These are phyloP conservation scores for Temnothorax longispinosus DNA, from an alignment of 1,140 invertebrate species.

Conservation along the genomic window DNA sequence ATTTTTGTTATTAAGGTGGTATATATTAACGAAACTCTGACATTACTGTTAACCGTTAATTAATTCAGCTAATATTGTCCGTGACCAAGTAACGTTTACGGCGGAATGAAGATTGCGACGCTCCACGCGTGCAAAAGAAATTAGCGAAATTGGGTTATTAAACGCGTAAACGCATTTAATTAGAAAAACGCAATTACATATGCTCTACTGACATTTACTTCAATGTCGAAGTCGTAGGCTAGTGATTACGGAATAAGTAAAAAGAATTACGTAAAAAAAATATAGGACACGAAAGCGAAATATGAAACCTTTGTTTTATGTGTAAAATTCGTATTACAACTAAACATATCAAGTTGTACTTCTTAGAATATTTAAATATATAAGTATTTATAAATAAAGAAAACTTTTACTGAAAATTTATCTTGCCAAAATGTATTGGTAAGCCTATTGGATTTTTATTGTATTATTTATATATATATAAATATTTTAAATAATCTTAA, in stretches of 20 bases:
- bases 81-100: neutral
- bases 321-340: too few species aligned
- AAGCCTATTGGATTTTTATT: neutral
- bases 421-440: neutral
- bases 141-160: neutral
- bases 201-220: constrained; percentile 17
- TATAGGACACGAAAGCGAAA: neutral
- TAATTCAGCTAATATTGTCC: constrained; percentile 51
- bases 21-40: constrained; percentile 17
- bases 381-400: neutral
- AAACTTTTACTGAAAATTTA: neutral
- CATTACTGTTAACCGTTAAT: constrained; percentile 54
- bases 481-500: neutral
- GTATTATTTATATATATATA: neutral
- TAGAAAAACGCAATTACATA: neutral
- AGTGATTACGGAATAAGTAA: neutral
- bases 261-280: neutral
- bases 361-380: neutral
- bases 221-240: neutral
- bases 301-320: neutral
- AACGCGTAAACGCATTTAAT: neutral
- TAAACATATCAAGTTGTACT: neutral
- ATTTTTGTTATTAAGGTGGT: neutral
- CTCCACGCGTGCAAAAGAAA: neutral
- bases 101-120: constrained; percentile 22